These are phyloP conservation scores for Cyprinus carpio DNA, from an alignment of 2,113 vertebrate species.

Conservation along the genomic window DNA sequence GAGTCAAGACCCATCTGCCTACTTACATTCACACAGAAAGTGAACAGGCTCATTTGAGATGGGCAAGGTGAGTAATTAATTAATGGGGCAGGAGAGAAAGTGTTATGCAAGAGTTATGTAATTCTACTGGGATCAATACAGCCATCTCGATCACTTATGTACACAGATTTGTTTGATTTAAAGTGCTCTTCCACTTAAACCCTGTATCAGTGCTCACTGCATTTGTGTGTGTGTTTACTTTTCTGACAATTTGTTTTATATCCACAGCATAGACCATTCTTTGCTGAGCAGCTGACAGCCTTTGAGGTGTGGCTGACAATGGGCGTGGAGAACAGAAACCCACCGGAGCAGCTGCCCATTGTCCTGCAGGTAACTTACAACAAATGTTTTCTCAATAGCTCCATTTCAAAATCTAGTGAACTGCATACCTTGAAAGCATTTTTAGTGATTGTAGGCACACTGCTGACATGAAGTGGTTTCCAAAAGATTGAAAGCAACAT, in stretches of 20 bases:
- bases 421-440: neutral
- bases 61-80: neutral
- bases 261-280: constrained; percentile 95
- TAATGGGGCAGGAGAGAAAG: neutral
- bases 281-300: constrained; percentile 93
- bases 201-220: neutral
- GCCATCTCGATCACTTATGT: neutral
- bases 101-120: neutral
- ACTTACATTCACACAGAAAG: neutral
- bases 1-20: neutral
- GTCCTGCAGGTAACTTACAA: constrained; percentile 85
- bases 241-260: constrained; percentile 38
- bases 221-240: neutral
- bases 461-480: neutral
- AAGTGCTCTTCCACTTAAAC: neutral
- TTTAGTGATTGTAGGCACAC: neutral
- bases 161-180: neutral
- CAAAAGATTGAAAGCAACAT: neutral
- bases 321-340: constrained; percentile 97
- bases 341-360: constrained; percentile 95
- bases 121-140: neutral
- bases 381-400: neutral
- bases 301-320: constrained; percentile 99
- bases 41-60: neutral
- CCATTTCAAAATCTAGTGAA: neutral